phyloP scores from a whole-genome alignment of 2,113 vertebrate species.

The Stegastes partitus region DNA sequence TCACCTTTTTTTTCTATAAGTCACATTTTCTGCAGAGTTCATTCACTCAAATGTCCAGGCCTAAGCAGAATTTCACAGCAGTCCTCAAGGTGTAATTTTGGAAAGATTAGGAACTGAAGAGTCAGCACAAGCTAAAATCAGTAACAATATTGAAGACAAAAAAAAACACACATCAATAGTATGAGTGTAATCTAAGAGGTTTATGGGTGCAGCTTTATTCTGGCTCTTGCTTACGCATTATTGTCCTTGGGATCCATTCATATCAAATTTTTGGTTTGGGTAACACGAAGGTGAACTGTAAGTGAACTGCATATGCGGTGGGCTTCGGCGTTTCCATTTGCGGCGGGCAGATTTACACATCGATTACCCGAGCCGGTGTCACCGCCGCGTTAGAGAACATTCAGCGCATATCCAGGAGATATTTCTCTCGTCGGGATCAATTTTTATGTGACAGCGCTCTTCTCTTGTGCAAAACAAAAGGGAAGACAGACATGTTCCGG shows the following conservation, averaged over 20 bases:
- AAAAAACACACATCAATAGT: conserved; percentile 35
- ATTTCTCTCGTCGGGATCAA: conserved; percentile 66
- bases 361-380: conserved; percentile 52
- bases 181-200: conserved; percentile 23
- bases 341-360: conserved; percentile 64
- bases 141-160: conserved; percentile 26
- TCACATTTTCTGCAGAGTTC: conserved; percentile 29
- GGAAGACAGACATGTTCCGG: conserved; percentile 28
- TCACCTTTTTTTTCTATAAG: conserved; percentile 33
- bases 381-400: conserved; percentile 39
- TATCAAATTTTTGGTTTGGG: conserved; percentile 17
- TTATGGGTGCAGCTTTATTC: conserved; percentile 30
- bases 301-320: not conserved
- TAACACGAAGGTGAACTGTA: conserved; percentile 42
- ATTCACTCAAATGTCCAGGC: conserved; percentile 47
- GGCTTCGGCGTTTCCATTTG: conserved; percentile 44
- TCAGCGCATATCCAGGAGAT: conserved; percentile 53
- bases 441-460: conserved; percentile 58
- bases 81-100: conserved; percentile 50
- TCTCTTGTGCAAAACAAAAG: conserved; percentile 41
- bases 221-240: conserved; percentile 4
- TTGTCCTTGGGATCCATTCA: conserved; percentile 47
- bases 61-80: conserved; percentile 49
- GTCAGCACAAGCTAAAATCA: conserved; percentile 61
- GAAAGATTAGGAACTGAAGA: conserved; percentile 50